phyloP scores from a whole-genome alignment of 2,113 vertebrate genomes.

The Choloepus hoffmanni region DNA sequence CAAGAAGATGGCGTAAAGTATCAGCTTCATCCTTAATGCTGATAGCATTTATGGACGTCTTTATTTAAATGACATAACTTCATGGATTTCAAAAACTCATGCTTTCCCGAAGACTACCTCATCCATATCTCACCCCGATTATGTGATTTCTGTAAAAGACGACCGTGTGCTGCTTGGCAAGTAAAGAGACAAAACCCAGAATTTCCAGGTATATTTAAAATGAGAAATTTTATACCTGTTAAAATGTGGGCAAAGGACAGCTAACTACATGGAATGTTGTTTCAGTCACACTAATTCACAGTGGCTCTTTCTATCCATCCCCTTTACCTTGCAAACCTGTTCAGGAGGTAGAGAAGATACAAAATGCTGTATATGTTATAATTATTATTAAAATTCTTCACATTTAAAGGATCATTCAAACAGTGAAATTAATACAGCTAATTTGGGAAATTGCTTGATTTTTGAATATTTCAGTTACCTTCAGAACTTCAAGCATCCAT shows the following conservation, averaged over 20 bases:
- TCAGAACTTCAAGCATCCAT: neutral
- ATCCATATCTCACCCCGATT: neutral
- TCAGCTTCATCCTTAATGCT: neutral
- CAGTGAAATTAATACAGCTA: slow-evolving; percentile 6
- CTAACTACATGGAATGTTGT: neutral
- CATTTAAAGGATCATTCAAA: neutral
- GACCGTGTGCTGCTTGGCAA: neutral
- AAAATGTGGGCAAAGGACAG: neutral
- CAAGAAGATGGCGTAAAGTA: neutral
- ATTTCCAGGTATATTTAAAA: neutral
- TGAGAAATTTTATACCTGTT: neutral
- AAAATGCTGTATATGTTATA: neutral
- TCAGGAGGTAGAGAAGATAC: neutral
- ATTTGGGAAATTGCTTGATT: neutral
- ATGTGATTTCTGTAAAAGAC: neutral
- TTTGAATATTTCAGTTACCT: neutral
- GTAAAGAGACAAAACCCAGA: neutral
- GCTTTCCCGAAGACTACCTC: neutral
- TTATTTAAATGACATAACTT: slow-evolving; percentile 28
- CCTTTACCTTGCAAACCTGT: neutral
- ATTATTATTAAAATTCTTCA: slow-evolving; percentile 9
- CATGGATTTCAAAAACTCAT: neutral
- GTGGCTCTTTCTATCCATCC: neutral
- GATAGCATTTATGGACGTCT: neutral
- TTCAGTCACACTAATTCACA: neutral